phyloP scores from a whole-genome alignment of 2,113 vertebrate species.

The Sardina pilchardus region DNA sequence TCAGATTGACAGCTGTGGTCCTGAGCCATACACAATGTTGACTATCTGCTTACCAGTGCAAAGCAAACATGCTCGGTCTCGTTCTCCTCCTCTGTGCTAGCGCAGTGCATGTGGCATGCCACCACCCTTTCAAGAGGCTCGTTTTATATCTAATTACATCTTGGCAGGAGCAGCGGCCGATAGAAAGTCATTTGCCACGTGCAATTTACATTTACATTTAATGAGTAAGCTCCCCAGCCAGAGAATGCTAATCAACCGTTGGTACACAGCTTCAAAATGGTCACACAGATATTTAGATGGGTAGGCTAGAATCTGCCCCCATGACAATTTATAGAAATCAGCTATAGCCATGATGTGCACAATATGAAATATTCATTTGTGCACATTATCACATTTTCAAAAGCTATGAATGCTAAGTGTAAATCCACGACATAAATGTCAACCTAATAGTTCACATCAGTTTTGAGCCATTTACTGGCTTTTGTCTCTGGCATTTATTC shows the following conservation, averaged over 20 bases:
- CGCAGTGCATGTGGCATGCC: neutral
- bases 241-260: neutral
- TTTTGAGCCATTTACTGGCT: neutral
- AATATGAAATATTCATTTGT: neutral
- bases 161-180: neutral
- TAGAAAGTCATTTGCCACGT: neutral
- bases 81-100: neutral
- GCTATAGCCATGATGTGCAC: neutral
- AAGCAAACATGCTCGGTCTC: neutral
- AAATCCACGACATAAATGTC: neutral
- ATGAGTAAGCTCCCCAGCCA: neutral
- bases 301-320: neutral
- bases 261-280: neutral
- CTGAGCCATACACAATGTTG: too few relatives aligned
- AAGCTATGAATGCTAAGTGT: neutral
- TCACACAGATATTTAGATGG: neutral
- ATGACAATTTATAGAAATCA: neutral
- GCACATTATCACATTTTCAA: neutral
- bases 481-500: neutral
- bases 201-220: neutral
- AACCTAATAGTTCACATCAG: neutral
- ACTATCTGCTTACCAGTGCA: neutral
- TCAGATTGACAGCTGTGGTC: neutral
- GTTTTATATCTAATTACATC: slow-evolving; percentile 6
- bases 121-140: neutral